Percentiles rank a stretch among this genome's conserved stretches.
phyloP scores from a whole-genome alignment of 2,797 vertebrate genomes.

The Sparidentex hasta region DNA sequence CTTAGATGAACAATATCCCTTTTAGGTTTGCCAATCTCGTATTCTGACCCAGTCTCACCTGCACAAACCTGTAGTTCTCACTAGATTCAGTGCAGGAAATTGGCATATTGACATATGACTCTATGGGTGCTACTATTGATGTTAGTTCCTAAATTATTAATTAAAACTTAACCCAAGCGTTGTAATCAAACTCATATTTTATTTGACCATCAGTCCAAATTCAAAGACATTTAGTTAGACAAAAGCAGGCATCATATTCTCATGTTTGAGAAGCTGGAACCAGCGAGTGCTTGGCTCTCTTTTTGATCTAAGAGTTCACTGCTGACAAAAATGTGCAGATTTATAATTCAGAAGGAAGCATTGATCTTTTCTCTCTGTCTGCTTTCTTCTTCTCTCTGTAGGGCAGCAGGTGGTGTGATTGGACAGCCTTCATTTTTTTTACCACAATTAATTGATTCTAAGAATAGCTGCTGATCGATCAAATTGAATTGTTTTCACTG shows the following conservation, averaged over 20 bases:
- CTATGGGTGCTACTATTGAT: not conserved
- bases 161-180: no score
- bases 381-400: no score
- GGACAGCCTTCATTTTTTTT: no score
- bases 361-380: no score
- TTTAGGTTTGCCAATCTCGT: not conserved
- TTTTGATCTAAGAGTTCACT: no score
- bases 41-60: not conserved
- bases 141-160: not conserved
- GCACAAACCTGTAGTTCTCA: not conserved
- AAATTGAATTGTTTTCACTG: no score
- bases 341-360: no score
- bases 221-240: not conserved
- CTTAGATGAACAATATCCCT: not conserved
- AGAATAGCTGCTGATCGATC: not conserved
- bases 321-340: no score
- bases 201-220: not conserved
- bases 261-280: no score
- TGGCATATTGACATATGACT: not conserved
- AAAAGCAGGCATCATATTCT: no score
- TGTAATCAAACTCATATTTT: not conserved
- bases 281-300: no score
- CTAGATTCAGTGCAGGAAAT: not conserved
- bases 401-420: no score
- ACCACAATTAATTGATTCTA: not conserved